Evolutionary conservation across 2,888 invertebrate genomes (phyloP).

Genomic region (Drosophila atripex): DNA sequence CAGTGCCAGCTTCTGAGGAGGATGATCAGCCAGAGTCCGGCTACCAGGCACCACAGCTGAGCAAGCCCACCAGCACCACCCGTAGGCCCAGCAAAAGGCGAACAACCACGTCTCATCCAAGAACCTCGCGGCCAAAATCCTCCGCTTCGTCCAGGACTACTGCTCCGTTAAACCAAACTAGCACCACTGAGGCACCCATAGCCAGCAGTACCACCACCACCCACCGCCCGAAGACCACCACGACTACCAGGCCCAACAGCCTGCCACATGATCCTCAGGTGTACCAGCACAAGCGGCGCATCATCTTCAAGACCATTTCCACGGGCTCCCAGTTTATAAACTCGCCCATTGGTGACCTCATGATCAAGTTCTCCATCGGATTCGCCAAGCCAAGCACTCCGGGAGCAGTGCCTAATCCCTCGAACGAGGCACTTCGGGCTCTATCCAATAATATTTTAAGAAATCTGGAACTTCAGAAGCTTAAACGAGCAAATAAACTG

Average conservation of each 20-base stretch:
- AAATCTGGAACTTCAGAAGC: conserved; percentile 59
- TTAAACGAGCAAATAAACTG: conserved; percentile 41
- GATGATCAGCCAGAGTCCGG: conserved; percentile 32
- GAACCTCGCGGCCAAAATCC: conserved; percentile 18
- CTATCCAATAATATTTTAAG: conserved; percentile 61
- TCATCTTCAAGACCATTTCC: conserved; percentile 75
- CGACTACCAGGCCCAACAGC: conserved; percentile 13
- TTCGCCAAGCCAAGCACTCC: conserved; percentile 64
- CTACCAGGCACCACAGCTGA: conserved; percentile 44
- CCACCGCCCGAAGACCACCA: conserved; percentile 3
- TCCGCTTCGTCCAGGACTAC: conserved; percentile 34
- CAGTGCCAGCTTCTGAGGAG: conserved; percentile 25
- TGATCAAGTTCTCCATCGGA: conserved; percentile 80
- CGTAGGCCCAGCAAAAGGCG: conserved; percentile 30
- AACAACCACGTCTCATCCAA: conserved; percentile 28
- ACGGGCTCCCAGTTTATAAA: conserved; percentile 77
- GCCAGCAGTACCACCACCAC: conserved; percentile 12
- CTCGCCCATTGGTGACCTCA: conserved; percentile 80
- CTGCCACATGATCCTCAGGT: conserved; percentile 46
- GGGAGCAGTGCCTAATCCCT: conserved; percentile 1
- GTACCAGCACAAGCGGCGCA: conserved; percentile 64
- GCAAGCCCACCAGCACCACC: conserved; percentile 16
- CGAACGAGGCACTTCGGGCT: conserved; percentile 52
- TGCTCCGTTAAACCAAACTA: conserved; percentile 42
- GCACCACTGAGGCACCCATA: conserved; percentile 6